These are phyloP conservation scores for Amphipoea oculea DNA, from an alignment of 2,888 invertebrate species.

Conservation along the genomic window DNA sequence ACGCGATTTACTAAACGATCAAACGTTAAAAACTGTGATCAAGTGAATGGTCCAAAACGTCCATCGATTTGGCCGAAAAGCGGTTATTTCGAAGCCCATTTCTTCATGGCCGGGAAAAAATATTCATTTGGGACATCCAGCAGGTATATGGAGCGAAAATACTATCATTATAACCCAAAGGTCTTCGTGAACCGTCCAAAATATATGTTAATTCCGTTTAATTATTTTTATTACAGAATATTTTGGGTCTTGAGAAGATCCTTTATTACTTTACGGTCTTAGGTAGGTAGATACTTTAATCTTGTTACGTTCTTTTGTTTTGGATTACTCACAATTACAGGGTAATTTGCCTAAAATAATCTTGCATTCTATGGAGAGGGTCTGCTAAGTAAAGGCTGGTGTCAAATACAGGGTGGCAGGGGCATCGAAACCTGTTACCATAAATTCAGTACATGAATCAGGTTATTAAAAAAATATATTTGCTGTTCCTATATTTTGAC, in stretches of 20 bases:
- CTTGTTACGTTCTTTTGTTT: conserved; percentile 60
- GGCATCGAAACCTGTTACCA: not conserved
- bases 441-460: not conserved
- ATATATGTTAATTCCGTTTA: conserved; percentile 73
- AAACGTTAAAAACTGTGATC: conserved; percentile 79
- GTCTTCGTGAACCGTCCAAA: conserved; percentile 66
- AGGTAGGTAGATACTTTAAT: conserved; percentile 44
- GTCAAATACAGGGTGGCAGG: not conserved
- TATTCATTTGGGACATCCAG: conserved; percentile 70
- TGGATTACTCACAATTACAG: conserved; percentile 55
- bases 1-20: conserved; percentile 77
- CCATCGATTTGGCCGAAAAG: conserved; percentile 78
- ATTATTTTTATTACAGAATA: conserved; percentile 69
- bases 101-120: conserved; percentile 63
- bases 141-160: conserved; percentile 67
- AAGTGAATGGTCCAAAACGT: conserved; percentile 78
- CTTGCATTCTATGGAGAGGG: conserved; percentile 31
- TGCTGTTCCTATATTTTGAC: too few relatives aligned
- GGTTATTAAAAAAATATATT: not conserved
- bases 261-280: conserved; percentile 57
- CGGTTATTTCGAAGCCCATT: conserved; percentile 74
- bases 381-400: conserved; percentile 5
- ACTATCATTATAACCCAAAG: conserved; percentile 69
- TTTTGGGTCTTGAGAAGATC: conserved; percentile 61
- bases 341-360: conserved; percentile 53